Evolutionary conservation across 2,113 vertebrate genomes (phyloP).

Genomic region (Gasterosteus aculeatus): DNA sequence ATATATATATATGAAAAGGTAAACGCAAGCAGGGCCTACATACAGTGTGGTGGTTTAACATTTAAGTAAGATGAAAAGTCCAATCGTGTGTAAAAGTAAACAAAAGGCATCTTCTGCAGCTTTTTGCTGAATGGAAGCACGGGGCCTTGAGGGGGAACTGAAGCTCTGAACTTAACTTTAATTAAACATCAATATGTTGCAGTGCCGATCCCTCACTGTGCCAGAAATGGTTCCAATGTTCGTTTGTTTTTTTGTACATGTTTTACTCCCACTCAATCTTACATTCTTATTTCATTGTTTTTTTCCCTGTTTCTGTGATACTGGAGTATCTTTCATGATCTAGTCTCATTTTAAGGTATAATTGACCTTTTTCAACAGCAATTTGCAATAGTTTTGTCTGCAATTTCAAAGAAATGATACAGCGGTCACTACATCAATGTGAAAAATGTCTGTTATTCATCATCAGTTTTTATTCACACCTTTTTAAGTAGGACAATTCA

Average conservation of each 20-base stretch:
- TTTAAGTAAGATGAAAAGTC: not conserved
- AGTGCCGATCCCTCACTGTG: not conserved
- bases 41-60: not conserved
- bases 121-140: conserved; percentile 5
- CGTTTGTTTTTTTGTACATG: not conserved
- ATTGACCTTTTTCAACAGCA: not conserved
- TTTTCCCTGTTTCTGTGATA: not conserved
- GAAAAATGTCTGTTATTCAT: not conserved
- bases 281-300: not conserved
- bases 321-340: conserved; percentile 1
- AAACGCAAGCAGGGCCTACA: not conserved
- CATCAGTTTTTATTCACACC: not conserved
- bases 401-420: conserved; percentile 1
- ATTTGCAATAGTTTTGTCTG: not conserved
- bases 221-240: conserved; percentile 1
- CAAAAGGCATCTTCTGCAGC: conserved; percentile 27
- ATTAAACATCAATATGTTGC: conserved; percentile 32
- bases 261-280: not conserved
- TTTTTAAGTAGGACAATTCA: not conserved
- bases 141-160: conserved; percentile 2
- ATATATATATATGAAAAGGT: not conserved
- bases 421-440: not conserved
- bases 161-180: conserved; percentile 26
- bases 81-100: conserved; percentile 4
- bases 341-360: conserved; percentile 3